Evolutionary conservation across 2,113 vertebrate species (phyloP), one percentile per base, ranked within the genome.

Genomic region (Ophthalmolycus amberensis): DNA sequence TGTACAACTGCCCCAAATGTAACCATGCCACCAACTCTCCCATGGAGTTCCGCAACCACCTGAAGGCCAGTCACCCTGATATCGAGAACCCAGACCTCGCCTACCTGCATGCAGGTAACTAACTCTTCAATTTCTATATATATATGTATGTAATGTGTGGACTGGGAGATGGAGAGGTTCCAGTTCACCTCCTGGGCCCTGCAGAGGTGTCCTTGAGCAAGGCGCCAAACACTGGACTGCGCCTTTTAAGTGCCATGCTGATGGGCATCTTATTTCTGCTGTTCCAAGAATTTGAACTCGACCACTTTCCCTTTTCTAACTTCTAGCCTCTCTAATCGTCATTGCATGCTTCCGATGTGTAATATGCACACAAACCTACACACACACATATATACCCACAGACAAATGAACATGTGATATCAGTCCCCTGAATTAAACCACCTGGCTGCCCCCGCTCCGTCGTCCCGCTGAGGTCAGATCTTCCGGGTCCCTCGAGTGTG

Each of bases 1-100:
- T 99, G 98, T 99, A 99, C 91, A 99, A 99, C 95, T 99, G 98
- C 80, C 98, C 98, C 60, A 97, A 97, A 77, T 99, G 98, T 83
- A 94, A 92, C 84, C 96, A 95, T 6, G 97, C 96, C 79, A 99
- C 97, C 46, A 99, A 99, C 59, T 95, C 97, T 44, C 98, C 98
- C 0, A 97, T 97, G 92, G 98, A 99, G 40, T 99, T 99, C 89
- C 96, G 98, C 9, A 99, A 99, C 93, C 98, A 99, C 89, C 82
- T 99, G 89, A 99, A 99, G 82, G 98, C 99, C 6, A 94, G 85
- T 1, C 98, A 99, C 65, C 86, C 94, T 1, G 98, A 99, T 78
- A 98, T 99, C 2, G 98, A 99, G 91, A 99, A 99, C 87, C 98
- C 98, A 1, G 98, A 99, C 90, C 95, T 99, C 34, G 98, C 98